Conservation (phyloP, 2,113 vertebrate species). For the Lepidothrix coronata region DNA sequence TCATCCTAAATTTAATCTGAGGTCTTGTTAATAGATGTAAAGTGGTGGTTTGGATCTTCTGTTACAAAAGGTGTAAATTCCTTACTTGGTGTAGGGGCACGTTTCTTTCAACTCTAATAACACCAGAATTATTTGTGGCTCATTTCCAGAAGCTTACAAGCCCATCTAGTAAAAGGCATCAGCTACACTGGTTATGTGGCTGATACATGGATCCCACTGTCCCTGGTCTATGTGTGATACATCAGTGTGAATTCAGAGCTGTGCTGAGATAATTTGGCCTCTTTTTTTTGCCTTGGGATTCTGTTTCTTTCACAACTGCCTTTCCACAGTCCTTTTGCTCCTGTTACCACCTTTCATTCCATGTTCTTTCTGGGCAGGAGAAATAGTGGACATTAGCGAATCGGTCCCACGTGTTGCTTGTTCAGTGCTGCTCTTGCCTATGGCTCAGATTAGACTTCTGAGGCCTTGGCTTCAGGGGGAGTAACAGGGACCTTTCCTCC, state of each 20-base stretch:
- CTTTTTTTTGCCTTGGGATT: not conserved
- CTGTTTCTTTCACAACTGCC: not conserved
- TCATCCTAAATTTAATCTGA: not conserved
- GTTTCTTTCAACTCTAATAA: not conserved
- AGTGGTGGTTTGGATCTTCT: not conserved
- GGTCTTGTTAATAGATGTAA: not conserved
- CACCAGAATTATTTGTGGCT: not conserved
- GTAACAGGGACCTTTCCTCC: not conserved
- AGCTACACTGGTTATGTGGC: not conserved
- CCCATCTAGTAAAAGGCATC: not conserved
- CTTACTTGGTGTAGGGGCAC: not conserved
- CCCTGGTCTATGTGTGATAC: not conserved
- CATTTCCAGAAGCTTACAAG: not conserved
- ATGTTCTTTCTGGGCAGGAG: not conserved
- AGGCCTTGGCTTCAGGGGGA: not conserved
- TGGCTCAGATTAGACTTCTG: not conserved
- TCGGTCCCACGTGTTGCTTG: not conserved
- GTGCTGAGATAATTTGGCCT: not conserved
- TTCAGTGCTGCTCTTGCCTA: not conserved
- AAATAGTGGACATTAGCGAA: not conserved
- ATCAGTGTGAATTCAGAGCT: not conserved
- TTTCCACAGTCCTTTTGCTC: not conserved
- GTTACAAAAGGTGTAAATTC: not conserved
- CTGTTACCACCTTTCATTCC: not conserved
- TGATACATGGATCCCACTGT: rapidly evolving